Base-by-base conservation (phyloP, 2,113 vertebrate species). In the Planiliza haematocheilus region DNA sequence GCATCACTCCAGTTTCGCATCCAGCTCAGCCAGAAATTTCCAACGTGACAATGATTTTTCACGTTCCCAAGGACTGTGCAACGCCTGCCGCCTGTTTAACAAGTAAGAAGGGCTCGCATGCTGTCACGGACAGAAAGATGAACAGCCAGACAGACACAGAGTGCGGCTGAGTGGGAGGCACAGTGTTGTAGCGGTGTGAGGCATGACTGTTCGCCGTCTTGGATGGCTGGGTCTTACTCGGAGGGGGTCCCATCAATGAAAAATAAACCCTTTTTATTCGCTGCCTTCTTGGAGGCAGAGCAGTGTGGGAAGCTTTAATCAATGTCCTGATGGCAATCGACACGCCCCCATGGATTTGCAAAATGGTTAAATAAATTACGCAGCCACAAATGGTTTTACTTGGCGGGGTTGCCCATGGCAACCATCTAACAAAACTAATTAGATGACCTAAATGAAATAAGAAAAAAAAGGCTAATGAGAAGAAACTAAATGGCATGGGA, bases 231-330 rank as follows among this genome's bases (percentile, higher is more conserved):
- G 10, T 76, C 58, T 70, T 57, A 75, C 83, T 79, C 55, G 58
- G 30, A 17, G 52, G 74, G 75, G 67, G 60, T 70, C 79, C 63
- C 60, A 62, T 84, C 63, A 67, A 77, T 75, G 68, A 73, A 72
- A 88, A 83, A 90, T 68, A 60, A 77, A 77, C 63, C 62, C 53
- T 68, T 81, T 89, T 82, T 45, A 79, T 81, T 80, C 4, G 16
- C 71, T 49, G 67, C 37, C 61, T 78, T 62, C 66, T 67, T 36
- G 10, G 78, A 76, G 77, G 63, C 82, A 89, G 62, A 75, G 58
- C 65, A 66, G 80, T 61, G 78, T 88, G 85, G 84, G 88, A 88
- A 83, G 81, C 85, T 61, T 87, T 91, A 89, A 92, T 92, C 85
- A 81, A 87, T 89, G 77, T 76, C 69, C 42, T 74, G 78, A 86